Percentiles rank a stretch among this genome's conserved stretches.
phyloP scores from a whole-genome alignment of 2,113 vertebrate species.

The Colius striatus region DNA sequence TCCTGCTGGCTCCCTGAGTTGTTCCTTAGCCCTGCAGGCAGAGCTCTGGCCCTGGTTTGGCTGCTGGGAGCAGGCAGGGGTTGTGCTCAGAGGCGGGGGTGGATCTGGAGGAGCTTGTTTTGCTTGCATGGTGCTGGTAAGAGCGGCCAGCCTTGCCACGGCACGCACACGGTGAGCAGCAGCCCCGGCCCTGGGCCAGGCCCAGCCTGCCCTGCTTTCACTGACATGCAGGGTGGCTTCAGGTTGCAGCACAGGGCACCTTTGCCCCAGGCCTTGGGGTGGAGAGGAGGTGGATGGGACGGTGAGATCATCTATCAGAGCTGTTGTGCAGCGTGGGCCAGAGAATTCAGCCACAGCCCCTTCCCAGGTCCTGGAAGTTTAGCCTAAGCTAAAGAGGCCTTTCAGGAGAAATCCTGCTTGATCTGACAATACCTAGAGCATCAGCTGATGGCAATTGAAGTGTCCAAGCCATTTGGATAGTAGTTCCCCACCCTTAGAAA shows the following conservation, averaged over 20 bases:
- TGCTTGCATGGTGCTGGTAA: not conserved
- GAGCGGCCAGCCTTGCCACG: not conserved
- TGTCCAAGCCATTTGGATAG: not conserved
- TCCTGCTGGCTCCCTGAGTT: not conserved
- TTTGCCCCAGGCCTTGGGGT: not conserved
- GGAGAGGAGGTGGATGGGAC: not conserved
- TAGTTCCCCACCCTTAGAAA: not conserved
- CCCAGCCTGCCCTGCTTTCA: not conserved
- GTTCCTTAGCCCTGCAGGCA: not conserved
- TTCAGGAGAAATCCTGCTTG: not conserved
- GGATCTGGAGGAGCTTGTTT: not conserved
- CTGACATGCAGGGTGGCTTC: not conserved
- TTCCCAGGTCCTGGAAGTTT: not conserved
- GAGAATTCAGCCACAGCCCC: not conserved
- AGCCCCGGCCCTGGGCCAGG: not conserved
- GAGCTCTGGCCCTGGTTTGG: not conserved
- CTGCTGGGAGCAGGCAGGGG: not conserved
- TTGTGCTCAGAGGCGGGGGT: not conserved
- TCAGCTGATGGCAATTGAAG: not conserved
- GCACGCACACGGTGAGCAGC: not conserved
- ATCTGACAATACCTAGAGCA: not conserved
- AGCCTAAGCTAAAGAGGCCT: not conserved
- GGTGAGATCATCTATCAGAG: not conserved
- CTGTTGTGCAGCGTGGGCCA: not conserved
- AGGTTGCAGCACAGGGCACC: not conserved